These are phyloP conservation scores for Drosophila anomelani DNA, from an alignment of 2,888 invertebrate genomes.

Conservation along the genomic window DNA sequence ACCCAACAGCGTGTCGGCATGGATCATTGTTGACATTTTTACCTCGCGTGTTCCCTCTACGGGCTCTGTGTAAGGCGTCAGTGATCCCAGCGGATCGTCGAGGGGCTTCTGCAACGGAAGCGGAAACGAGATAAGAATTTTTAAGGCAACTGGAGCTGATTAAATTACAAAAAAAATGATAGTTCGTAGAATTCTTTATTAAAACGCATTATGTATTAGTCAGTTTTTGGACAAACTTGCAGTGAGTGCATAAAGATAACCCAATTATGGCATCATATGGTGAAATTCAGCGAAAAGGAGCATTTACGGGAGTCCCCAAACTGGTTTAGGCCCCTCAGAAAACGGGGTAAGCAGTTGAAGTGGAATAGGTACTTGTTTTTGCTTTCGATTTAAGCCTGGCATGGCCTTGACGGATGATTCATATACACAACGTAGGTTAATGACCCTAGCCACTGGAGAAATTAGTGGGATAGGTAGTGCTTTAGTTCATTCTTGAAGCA, in stretches of 20 bases:
- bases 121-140: neutral
- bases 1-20: constrained; percentile 62
- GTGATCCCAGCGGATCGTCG: constrained; percentile 22
- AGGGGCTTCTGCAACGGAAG: constrained; percentile 4
- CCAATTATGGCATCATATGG: neutral
- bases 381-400: neutral
- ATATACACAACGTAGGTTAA: neutral
- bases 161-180: neutral
- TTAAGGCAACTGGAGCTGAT: neutral
- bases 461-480: constrained; percentile 9
- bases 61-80: constrained; percentile 55
- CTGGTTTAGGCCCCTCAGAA: neutral
- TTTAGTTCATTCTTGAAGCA: neutral
- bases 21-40: constrained; percentile 66
- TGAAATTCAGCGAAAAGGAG: neutral
- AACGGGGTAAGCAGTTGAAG: neutral
- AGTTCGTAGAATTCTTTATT: too few species aligned
- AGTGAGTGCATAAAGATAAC: too few species aligned
- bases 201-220: neutral
- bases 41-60: constrained; percentile 56
- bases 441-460: neutral
- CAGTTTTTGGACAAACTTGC: neutral
- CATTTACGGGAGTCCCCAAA: constrained; percentile 1
- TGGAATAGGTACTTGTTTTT: neutral
- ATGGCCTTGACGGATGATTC: neutral